Conservation (phyloP, 2,797 vertebrate species). For the Smutsia gigantea region DNA sequence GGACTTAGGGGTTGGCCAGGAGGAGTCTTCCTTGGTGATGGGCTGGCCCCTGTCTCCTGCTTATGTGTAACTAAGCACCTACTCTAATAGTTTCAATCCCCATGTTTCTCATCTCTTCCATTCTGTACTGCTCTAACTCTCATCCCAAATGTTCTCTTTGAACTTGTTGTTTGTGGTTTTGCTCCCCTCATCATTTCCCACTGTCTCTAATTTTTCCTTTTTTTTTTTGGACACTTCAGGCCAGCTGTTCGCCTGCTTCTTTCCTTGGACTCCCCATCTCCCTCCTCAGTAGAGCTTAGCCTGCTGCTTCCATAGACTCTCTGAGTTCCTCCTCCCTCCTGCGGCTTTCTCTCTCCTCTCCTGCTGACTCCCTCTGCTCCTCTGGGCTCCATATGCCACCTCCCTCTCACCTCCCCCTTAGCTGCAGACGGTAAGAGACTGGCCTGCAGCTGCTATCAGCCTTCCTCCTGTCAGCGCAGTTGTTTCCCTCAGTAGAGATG, state of each 20-base stretch:
- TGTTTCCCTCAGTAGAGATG: not conserved
- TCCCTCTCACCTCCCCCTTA: not conserved
- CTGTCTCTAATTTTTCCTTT: slow-evolving; percentile 28
- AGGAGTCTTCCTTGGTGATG: too few species aligned
- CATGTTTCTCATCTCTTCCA: not conserved
- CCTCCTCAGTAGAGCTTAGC: not conserved
- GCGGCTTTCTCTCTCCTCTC: not conserved
- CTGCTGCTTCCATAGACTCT: not conserved
- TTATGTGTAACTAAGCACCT: too few species aligned
- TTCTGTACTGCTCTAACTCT: not conserved
- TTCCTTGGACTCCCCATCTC: not conserved
- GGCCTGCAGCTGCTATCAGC: not conserved
- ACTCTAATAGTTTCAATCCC: not conserved
- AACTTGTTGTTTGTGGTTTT: slow-evolving; percentile 40
- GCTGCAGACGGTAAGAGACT: not conserved
- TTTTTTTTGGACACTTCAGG: not conserved
- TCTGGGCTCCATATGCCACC: not conserved
- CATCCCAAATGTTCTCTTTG: not conserved
- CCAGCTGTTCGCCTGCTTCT: slow-evolving; percentile 34
- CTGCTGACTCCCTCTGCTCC: slow-evolving; percentile 27
- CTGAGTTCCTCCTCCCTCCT: not conserved
- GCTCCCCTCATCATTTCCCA: not conserved
- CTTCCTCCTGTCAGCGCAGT: not conserved
- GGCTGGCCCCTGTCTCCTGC: too few species aligned
- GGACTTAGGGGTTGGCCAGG: too few species aligned